phyloP scores from a whole-genome alignment of 2,797 vertebrate species.

The Urocyon cinereoargenteus region DNA sequence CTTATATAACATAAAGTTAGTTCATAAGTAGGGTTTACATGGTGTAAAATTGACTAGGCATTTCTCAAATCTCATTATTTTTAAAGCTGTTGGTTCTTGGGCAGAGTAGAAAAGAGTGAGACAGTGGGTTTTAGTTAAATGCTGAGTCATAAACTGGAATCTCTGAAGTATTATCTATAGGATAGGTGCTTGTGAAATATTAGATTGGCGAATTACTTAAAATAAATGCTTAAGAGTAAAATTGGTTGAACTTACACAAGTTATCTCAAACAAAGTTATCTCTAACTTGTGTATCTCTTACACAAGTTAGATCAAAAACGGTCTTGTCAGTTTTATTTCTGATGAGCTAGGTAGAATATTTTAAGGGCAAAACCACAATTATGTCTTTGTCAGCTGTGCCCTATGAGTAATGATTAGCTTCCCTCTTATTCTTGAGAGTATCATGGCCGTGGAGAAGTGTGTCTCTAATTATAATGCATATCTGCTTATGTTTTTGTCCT shows the following conservation, averaged over 20 bases:
- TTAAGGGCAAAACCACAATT: conserved; percentile 61
- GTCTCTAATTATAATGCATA: neutral
- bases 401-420: conserved; percentile 45
- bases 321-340: conserved; percentile 70
- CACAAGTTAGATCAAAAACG: neutral
- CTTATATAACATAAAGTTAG: conserved; percentile 32
- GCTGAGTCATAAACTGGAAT: conserved; percentile 19
- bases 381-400: conserved; percentile 38
- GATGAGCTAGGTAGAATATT: conserved; percentile 44
- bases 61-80: conserved; percentile 64
- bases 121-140: conserved; percentile 61
- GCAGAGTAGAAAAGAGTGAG: conserved; percentile 33
- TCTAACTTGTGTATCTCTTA: too few species aligned
- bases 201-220: conserved; percentile 61
- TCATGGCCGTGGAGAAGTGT: neutral
- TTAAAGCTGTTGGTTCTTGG: conserved; percentile 36
- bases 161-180: conserved; percentile 49
- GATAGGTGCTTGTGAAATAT: conserved; percentile 36
- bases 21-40: conserved; percentile 42
- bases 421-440: conserved; percentile 30
- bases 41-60: conserved; percentile 50
- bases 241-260: conserved; percentile 48
- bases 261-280: too few species aligned
- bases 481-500: conserved; percentile 1
- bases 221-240: conserved; percentile 66